Base-by-base conservation (phyloP, 1,140 invertebrate species). In the Apis laboriosa region DNA sequence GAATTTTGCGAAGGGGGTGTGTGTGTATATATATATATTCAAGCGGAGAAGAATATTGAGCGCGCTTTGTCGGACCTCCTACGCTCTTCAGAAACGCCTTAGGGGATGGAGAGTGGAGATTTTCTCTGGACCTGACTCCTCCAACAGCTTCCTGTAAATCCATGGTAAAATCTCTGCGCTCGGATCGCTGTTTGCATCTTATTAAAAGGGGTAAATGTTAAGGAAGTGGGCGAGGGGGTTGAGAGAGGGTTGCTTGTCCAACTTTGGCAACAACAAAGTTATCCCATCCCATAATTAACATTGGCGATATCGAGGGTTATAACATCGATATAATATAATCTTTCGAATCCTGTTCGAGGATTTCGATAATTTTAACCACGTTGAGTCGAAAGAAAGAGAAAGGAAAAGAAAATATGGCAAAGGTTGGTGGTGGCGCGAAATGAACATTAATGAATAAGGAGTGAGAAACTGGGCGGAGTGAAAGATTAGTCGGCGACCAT, bases 381-480 rank as follows among this genome's bases (percentile, higher is more conserved):
- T n/a, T n/a, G n/a, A n/a, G n/a, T 24, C 24, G 34, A 43, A 4
- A 0, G 0, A 43, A 3, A 43, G 34, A 43, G 34, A 43, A 7
- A 8, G 34, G 34, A 7, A 8, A 8, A 43, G 9, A 9, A 66
- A 43, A 11, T 8, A 12, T 67, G 34, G 34, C 2, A 3, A 3
- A 34, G 34, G 1, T 34, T 34, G 2, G 34, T 34, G 2, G 34
- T 34, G 34, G 34, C 34, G 61, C 61, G 72, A 83, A 88, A 64
- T 76, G 77, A 82, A 81, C 77, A 64, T 85, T 88, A 89, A 89
- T 86, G 84, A 88, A 86, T 89, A 88, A 88, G 80, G 55, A 70
- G 77, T 75, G 84, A 77, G 76, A 78, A 85, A 64, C 71, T 24
- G 24, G 84, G 80, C 73, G 77, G 70, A 81, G 86, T 80, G 81